Evolutionary conservation across 2,113 vertebrate genomes (phyloP).

Genomic region (Plectropomus leopardus): DNA sequence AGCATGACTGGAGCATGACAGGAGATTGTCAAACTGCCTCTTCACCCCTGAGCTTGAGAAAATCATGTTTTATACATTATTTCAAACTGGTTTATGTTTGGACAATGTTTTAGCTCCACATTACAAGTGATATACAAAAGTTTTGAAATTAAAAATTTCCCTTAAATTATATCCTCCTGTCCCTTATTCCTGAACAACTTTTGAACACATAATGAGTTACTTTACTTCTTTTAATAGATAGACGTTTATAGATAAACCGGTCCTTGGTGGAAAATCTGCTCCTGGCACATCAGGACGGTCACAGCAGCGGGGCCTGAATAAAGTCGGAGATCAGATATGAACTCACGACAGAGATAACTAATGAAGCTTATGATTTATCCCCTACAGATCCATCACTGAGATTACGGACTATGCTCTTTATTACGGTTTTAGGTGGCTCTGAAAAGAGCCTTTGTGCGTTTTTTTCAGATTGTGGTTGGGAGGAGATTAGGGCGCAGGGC

Average conservation of each 20-base stretch:
- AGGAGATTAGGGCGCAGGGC: conserved; percentile 29
- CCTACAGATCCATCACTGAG: conserved; percentile 14
- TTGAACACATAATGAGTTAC: too few relatives aligned
- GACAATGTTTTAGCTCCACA: too few relatives aligned
- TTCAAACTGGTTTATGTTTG: too few relatives aligned
- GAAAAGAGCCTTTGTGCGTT: conserved; percentile 35
- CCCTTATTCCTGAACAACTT: too few relatives aligned
- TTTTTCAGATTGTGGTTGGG: conserved; percentile 34
- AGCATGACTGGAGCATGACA: too few relatives aligned
- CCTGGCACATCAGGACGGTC: neutral
- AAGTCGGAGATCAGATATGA: conserved; percentile 3
- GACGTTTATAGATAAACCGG: neutral
- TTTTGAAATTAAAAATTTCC: too few relatives aligned
- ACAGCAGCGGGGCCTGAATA: neutral
- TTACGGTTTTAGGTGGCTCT: conserved; percentile 15
- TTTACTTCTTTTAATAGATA: neutral
- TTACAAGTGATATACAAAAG: too few relatives aligned
- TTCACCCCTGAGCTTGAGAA: too few relatives aligned
- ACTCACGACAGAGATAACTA: conserved; percentile 8
- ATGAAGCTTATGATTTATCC: conserved; percentile 30
- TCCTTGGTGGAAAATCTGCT: neutral
- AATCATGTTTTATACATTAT: too few relatives aligned
- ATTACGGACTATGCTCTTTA: conserved; percentile 34
- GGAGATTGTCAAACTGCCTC: too few relatives aligned
- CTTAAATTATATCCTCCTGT: too few relatives aligned